phyloP scores from a whole-genome alignment of 2,888 invertebrate genomes.

The Oligia fasciuncula region DNA sequence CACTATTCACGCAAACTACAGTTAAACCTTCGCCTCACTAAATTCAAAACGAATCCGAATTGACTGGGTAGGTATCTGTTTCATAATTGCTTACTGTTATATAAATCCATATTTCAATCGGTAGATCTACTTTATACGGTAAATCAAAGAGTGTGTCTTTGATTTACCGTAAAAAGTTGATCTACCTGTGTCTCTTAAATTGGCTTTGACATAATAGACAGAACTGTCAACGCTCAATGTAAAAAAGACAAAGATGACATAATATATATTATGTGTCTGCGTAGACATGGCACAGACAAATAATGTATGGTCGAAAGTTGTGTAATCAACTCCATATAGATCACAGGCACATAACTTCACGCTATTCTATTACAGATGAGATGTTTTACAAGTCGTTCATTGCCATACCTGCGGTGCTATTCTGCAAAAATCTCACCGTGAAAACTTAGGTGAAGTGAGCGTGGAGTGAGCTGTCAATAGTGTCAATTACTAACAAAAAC shows the following conservation, averaged over 20 bases:
- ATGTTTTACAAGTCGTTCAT: background rate
- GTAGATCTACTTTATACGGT: background rate
- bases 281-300: background rate
- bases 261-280: slow-evolving; percentile 23
- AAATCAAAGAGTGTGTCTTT: background rate
- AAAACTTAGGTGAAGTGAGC: too few species aligned
- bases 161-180: background rate
- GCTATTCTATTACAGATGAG: slow-evolving; percentile 17
- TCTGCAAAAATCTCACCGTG: too few species aligned
- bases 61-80: background rate
- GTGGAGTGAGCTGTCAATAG: too few species aligned
- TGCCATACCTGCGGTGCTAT: background rate
- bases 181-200: background rate
- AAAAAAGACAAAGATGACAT: slow-evolving; percentile 3
- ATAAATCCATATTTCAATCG: background rate
- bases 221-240: slow-evolving; percentile 24
- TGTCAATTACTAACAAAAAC: too few species aligned
- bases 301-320: slow-evolving; percentile 53
- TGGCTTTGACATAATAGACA: slow-evolving; percentile 5
- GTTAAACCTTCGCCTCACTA: background rate
- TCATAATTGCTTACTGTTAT: background rate
- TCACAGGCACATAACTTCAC: slow-evolving; percentile 37
- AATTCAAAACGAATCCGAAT: background rate
- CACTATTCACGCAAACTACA: background rate
- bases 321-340: slow-evolving; percentile 36